Conservation (phyloP, 2,113 vertebrate genomes). For the Equus przewalskii region DNA sequence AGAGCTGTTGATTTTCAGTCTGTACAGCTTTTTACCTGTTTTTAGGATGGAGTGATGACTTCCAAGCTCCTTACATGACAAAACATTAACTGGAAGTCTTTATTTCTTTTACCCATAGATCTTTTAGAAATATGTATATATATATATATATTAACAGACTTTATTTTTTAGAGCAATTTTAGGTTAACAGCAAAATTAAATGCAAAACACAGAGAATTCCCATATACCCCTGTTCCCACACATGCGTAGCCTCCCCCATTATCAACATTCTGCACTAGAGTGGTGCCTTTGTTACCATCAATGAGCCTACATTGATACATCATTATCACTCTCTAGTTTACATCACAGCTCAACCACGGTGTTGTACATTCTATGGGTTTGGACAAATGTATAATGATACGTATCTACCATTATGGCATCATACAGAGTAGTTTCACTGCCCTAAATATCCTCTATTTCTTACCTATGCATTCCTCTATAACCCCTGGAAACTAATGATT, state of each 20-base stretch:
- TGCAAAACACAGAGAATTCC: background rate
- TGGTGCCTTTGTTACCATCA: background rate
- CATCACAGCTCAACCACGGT: background rate
- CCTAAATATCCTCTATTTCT: background rate
- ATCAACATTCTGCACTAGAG: background rate
- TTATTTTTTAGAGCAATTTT: background rate
- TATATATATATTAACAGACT: too few relatives aligned
- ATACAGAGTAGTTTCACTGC: background rate
- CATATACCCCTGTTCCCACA: background rate
- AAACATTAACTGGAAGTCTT: background rate
- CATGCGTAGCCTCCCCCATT: background rate
- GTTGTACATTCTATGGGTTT: background rate
- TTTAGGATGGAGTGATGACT: background rate
- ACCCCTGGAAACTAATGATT: background rate
- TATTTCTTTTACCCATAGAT: background rate
- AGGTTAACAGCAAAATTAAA: background rate
- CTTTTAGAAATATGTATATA: background rate
- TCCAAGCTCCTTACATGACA: background rate
- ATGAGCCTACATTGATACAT: background rate
- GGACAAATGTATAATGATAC: background rate
- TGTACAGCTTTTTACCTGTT: background rate
- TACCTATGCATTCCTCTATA: background rate
- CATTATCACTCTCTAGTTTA: background rate
- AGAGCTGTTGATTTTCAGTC: background rate
- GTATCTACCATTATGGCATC: background rate